These are phyloP conservation scores for Adoxophyes honmai DNA, from an alignment of 1,140 invertebrate genomes.

Conservation along the genomic window DNA sequence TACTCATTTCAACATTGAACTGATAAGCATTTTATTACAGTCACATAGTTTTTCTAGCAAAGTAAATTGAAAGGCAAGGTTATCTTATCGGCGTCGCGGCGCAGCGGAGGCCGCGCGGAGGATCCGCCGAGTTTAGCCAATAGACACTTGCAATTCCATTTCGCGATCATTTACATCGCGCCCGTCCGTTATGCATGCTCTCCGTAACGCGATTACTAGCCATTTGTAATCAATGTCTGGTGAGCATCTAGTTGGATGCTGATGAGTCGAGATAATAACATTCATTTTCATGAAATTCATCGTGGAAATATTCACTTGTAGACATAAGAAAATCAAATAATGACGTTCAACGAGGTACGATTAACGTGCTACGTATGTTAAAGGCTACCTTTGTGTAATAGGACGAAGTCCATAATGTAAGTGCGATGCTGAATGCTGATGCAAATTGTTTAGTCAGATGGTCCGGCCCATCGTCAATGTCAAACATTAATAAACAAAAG, in stretches of 20 bases:
- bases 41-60: conserved; percentile 33
- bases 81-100: conserved; percentile 67
- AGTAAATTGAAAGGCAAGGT: conserved; percentile 73
- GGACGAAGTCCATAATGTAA: no score
- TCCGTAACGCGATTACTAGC: no score
- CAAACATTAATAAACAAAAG: conserved; percentile 23
- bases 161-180: conserved; percentile 18
- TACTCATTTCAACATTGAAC: neutral
- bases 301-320: no score
- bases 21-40: conserved; percentile 46
- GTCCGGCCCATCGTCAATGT: conserved; percentile 31
- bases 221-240: no score
- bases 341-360: no score
- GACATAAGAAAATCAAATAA: no score
- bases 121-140: conserved; percentile 26
- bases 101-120: conserved; percentile 4
- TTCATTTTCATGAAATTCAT: no score
- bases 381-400: no score
- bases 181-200: neutral
- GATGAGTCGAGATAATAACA: no score
- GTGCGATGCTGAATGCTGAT: conserved; percentile 4
- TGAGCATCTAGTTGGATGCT: no score
- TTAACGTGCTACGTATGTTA: no score
- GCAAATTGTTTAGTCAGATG: conserved; percentile 30
- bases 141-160: conserved; percentile 30